Evolutionary conservation across 2,888 invertebrate species (phyloP), one percentile per base, ranked within the genome.

Genomic region (Quadroppia sp.): DNA sequence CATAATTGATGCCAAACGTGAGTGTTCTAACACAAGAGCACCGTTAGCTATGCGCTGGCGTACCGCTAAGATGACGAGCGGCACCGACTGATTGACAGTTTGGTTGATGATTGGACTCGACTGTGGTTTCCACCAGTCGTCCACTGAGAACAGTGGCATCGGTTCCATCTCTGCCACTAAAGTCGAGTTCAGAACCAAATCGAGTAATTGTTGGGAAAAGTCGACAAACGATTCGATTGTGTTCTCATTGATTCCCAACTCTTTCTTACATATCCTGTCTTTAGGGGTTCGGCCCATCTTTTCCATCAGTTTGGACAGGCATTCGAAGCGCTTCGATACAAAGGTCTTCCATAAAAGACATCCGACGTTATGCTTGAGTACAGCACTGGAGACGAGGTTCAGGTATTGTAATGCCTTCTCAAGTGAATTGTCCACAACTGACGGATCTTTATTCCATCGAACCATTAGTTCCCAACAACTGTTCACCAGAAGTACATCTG

Each of bases 391-490:
- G 20, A 76, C 69, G 28, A 45, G 45, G 28, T 36, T 40, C 20
- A 75, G 48, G 71, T 72, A 75, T 56, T 42, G 20, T 13, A 75
- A 36, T 2, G 71, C 25, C 64, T 70, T 20, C 48, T 73, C 59
- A 32, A 72, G 61, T 7, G 48, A 40, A 15, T 48, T 20, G 28
- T 50, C 30, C 7, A 30, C 17, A 20, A 23, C 48, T 23, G 36
- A 61, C 40, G 72, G 74, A 25, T 74, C 64, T 81, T 89, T 91
- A 80, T 91, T 90, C 94, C 95, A 96, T 71, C 87, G 87, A 77
- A 90, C 87, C 72, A 91, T 88, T 81, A 91, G 93, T 82, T 95
- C 94, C 95, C 95, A 95, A 77, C 89, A 88, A 86, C 94, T 89
- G 81, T 94, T 92, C 17, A 90, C 88, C 70, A 94, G 84, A 53